Percentiles rank a stretch among this genome's conserved stretches.
Conservation (phyloP, 2,888 invertebrate species). For the Xestoiulus laeticollis region DNA sequence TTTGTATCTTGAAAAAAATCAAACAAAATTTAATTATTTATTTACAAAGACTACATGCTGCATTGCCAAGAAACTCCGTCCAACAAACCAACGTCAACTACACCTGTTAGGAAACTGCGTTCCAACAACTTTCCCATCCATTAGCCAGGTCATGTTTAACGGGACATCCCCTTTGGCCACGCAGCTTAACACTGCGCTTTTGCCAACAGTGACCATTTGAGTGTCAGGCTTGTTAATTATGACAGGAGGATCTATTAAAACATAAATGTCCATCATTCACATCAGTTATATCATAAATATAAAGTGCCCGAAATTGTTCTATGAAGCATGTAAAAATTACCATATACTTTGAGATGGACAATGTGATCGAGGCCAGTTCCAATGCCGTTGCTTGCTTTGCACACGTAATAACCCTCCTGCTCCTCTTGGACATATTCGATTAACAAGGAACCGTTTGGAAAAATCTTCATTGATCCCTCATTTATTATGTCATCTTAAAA, state of each 20-base stretch:
- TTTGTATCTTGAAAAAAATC: constrained; percentile 43
- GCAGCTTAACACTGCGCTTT: constrained; percentile 45
- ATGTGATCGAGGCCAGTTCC: constrained; percentile 64
- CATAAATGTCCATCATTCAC: background rate
- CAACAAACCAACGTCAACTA: no score
- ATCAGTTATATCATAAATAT: background rate
- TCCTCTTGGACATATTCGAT: constrained; percentile 69
- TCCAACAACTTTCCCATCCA: constrained; percentile 48
- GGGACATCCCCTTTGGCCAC: constrained; percentile 52
- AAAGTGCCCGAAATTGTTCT: background rate
- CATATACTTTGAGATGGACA: constrained; percentile 63
- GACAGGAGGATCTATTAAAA: constrained; percentile 45
- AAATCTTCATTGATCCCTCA: background rate
- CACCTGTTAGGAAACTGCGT: constrained; percentile 30
- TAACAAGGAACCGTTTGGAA: constrained; percentile 62
- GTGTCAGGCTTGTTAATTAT: constrained; percentile 6
- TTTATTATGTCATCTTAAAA: background rate
- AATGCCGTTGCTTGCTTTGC: constrained; percentile 63
- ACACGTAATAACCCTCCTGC: constrained; percentile 64
- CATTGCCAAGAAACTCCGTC: no score
- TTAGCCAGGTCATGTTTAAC: constrained; percentile 52
- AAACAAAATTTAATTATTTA: background rate
- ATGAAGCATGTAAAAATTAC: constrained; percentile 57
- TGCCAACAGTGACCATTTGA: constrained; percentile 4
- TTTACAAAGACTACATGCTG: no score